Evolutionary conservation across 2,113 vertebrate species (phyloP).

Genomic region (Tor tambroides): DNA sequence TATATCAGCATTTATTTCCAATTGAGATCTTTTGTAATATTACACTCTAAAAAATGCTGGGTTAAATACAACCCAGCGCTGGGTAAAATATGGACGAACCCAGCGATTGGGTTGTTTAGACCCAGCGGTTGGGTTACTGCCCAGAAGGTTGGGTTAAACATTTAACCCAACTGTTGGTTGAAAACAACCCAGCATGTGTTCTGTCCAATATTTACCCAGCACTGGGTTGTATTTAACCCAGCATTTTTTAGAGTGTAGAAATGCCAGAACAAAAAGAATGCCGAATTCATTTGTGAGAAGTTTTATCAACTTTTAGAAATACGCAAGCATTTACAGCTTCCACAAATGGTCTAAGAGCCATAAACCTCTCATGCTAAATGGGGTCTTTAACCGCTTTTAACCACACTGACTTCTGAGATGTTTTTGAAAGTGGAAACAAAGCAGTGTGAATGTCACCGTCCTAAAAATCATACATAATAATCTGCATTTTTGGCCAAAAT

Average conservation of each 20-base stretch:
- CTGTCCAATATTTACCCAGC: too few species aligned
- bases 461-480: not conserved
- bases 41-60: too few species aligned
- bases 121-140: too few species aligned
- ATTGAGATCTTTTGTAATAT: not conserved
- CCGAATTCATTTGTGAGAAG: not conserved
- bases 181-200: too few species aligned
- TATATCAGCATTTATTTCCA: not conserved
- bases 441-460: not conserved
- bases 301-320: not conserved
- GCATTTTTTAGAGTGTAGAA: too few species aligned
- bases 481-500: slow-evolving; percentile 24
- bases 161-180: too few species aligned
- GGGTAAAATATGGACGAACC: too few species aligned
- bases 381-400: not conserved
- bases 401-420: not conserved
- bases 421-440: slow-evolving; percentile 1
- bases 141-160: too few species aligned
- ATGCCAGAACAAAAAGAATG: not conserved
- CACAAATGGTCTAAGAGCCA: not conserved
- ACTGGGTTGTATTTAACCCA: too few species aligned
- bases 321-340: not conserved
- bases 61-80: too few species aligned
- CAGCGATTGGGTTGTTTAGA: too few species aligned
- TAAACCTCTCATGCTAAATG: not conserved